phyloP scores from a whole-genome alignment of 2,113 vertebrate genomes.

The Callipepla squamata region DNA sequence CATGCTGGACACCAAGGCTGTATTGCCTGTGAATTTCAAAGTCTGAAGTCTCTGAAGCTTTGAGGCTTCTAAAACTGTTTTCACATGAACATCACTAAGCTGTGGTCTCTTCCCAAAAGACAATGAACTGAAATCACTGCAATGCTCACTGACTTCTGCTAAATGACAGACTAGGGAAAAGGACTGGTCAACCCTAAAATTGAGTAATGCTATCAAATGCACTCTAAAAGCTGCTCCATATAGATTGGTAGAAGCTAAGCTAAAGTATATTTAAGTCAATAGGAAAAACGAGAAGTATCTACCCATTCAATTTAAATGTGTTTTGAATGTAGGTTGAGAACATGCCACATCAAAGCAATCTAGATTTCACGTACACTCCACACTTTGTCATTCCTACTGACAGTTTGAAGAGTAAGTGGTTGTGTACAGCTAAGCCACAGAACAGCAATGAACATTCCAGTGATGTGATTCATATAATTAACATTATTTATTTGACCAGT shows the following conservation, averaged over 20 bases:
- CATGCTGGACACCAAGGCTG: background rate
- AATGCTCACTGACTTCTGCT: slow-evolving; percentile 7
- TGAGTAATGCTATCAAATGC: background rate
- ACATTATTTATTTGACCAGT: background rate
- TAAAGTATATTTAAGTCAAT: background rate
- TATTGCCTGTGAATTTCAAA: background rate
- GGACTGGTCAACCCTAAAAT: slow-evolving; percentile 19
- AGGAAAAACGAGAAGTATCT: background rate
- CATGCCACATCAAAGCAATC: background rate
- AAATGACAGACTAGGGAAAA: background rate
- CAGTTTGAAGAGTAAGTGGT: background rate
- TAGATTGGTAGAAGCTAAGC: background rate
- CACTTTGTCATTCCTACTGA: background rate
- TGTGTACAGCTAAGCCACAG: background rate
- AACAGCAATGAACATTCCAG: background rate
- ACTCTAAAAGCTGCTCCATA: slow-evolving; percentile 1
- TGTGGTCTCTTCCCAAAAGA: background rate
- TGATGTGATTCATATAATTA: background rate
- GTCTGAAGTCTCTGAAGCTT: background rate
- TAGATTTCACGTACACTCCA: background rate
- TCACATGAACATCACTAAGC: background rate
- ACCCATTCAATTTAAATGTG: background rate
- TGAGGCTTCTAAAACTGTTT: background rate
- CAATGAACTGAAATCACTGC: slow-evolving; percentile 12
- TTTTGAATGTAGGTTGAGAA: background rate